Percentiles rank a stretch among this genome's conserved stretches.
These are phyloP conservation scores for Fregata magnificens DNA, from an alignment of 2,113 vertebrate species.

Conservation along the genomic window DNA sequence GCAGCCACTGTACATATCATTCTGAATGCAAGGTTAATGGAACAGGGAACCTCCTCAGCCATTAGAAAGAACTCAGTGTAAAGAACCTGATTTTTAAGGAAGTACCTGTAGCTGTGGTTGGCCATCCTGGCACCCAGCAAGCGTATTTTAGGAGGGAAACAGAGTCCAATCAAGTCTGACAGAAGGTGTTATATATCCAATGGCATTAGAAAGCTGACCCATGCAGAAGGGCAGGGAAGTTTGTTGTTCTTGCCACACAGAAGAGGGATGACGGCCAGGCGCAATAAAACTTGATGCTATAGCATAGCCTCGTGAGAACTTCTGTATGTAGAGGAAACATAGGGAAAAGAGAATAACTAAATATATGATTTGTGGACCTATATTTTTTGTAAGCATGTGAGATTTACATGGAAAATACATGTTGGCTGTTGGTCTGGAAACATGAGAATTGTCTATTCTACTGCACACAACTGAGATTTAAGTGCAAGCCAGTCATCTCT, in stretches of 20 bases:
- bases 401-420: neutral
- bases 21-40: neutral
- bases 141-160: neutral
- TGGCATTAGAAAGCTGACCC: neutral
- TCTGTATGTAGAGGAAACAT: neutral
- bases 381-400: neutral
- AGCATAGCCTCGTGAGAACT: neutral
- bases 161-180: neutral
- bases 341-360: neutral
- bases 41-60: neutral
- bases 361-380: neutral
- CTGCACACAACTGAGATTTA: neutral
- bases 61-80: neutral
- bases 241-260: neutral
- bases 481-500: neutral
- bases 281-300: neutral
- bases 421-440: neutral
- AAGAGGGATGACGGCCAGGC: neutral
- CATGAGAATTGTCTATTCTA: neutral
- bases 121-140: neutral
- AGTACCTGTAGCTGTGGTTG: neutral
- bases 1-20: rapidly evolving
- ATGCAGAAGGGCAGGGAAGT: neutral
- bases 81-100: neutral
- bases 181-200: neutral